Base-by-base conservation (phyloP, 1,140 invertebrate genomes). In the Schlechtendalia chinensis region DNA sequence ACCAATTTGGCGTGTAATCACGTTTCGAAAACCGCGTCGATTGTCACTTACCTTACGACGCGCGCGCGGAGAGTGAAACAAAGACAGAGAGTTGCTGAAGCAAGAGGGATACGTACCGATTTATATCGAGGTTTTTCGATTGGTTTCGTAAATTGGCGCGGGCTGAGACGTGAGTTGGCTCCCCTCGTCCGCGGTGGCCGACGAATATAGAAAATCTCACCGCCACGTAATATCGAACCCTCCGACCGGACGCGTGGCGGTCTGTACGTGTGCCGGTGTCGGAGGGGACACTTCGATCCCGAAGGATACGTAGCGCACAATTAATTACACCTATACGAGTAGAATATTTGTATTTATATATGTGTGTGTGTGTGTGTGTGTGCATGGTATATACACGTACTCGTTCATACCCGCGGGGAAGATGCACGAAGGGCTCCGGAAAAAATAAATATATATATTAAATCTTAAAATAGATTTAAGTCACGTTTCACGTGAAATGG, bases 401-500 rank as follows among this genome's bases (percentile, higher is more conserved):
- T 12, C 12, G n/a, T n/a, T n/a, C 10, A 11, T 10, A 0, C n/a
- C 19, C 65, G 5, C n/a, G n/a, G 4, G 19, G 54, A 67, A 6
- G 5, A 22, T 14, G 5, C 17, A 10, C 17, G 24, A n/a, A 47
- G 22, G 14, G 16, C 8, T 29, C 24, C 11, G 24, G 54, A 72
- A 71, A n/a, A n/a, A n/a, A n/a, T n/a, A n/a, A n/a, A n/a, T n/a
- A 72, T 39, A 72, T 79, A 79, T 79, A 79, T 79, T 79, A 79
- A 77, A 79, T 47, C 45, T 17, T 24, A 39, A 59, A 79, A 47
- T n/a, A 58, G 32, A 79, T 79, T 79, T 79, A n/a, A 79, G 75
- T 79, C 75, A 79, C 75, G 75, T 79, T 47, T 27, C 14, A 12
- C 14, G 8, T 17, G 58, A 59, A 63, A 47, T 4, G 14, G 75